phyloP scores from a whole-genome alignment of 2,113 vertebrate species.

The Odocoileus virginianus region DNA sequence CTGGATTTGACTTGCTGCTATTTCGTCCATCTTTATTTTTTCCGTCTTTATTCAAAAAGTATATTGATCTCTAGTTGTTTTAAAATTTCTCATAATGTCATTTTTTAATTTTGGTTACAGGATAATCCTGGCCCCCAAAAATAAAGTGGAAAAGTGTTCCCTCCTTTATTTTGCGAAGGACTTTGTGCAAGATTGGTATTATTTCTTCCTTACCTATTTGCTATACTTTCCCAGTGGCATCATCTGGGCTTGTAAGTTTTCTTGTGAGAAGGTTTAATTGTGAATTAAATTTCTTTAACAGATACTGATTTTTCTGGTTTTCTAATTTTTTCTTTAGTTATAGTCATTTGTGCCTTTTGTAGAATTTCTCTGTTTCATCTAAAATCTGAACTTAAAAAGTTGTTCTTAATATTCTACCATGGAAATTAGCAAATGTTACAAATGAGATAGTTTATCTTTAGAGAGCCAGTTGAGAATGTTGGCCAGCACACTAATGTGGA shows the following conservation, averaged over 20 bases:
- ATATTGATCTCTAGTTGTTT: not conserved
- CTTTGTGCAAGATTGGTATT: not conserved
- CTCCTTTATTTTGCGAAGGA: not conserved
- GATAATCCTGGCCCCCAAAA: not conserved
- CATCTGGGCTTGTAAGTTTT: not conserved
- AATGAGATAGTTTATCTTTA: not conserved
- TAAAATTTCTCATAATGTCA: not conserved
- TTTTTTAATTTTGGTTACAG: not conserved
- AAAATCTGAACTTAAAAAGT: not conserved
- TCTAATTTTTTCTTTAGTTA: not conserved
- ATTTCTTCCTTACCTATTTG: not conserved
- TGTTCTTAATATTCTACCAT: not conserved
- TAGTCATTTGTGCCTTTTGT: not conserved
- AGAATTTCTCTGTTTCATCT: not conserved
- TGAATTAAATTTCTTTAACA: constrained; percentile 2
- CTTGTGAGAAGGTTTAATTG: not conserved
- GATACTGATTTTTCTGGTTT: not conserved
- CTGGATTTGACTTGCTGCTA: not conserved
- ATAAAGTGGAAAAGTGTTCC: not conserved
- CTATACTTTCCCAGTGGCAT: not conserved
- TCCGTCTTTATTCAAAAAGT: not conserved
- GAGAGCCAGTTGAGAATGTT: not conserved
- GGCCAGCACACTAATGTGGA: not conserved
- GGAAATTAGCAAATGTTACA: not conserved
- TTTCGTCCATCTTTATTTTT: not conserved